Evolutionary conservation across 2,888 invertebrate species (phyloP).

Genomic region (Nasonia oneida): DNA sequence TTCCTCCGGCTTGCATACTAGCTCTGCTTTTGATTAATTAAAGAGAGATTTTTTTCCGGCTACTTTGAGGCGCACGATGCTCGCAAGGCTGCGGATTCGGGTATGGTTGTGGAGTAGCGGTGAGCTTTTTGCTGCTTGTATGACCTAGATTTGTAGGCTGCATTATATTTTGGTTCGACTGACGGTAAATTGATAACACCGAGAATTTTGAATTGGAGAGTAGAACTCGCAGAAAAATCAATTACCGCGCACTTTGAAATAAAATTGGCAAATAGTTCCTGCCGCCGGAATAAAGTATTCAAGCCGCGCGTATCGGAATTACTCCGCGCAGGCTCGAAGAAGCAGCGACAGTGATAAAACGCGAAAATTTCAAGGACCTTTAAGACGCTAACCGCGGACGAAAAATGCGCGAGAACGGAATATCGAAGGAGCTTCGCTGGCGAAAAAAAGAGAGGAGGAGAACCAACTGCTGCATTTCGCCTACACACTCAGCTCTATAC

Average conservation of each 20-base stretch:
- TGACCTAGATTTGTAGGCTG: too few relatives aligned
- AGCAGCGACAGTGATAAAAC: slow-evolving; percentile 8
- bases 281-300: slow-evolving; percentile 12
- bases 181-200: too few relatives aligned
- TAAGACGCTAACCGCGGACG: slow-evolving; percentile 39
- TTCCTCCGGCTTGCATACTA: not conserved
- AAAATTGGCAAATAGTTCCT: not conserved
- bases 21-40: slow-evolving; percentile 16
- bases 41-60: not conserved
- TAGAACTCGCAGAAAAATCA: not conserved
- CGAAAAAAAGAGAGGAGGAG: not conserved
- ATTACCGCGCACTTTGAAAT: not conserved
- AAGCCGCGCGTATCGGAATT: slow-evolving; percentile 11
- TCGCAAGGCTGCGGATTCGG: not conserved
- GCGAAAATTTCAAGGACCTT: slow-evolving; percentile 47
- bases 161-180: too few relatives aligned
- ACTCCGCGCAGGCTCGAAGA: not conserved
- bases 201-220: too few relatives aligned
- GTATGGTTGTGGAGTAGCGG: not conserved
- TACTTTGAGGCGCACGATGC: not conserved
- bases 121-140: not conserved
- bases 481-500: not conserved
- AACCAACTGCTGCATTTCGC: slow-evolving; percentile 24
- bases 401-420: slow-evolving; percentile 51
- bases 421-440: slow-evolving; percentile 32